phyloP scores from a whole-genome alignment of 2,888 invertebrate genomes.

The Pterobdella sp. region DNA sequence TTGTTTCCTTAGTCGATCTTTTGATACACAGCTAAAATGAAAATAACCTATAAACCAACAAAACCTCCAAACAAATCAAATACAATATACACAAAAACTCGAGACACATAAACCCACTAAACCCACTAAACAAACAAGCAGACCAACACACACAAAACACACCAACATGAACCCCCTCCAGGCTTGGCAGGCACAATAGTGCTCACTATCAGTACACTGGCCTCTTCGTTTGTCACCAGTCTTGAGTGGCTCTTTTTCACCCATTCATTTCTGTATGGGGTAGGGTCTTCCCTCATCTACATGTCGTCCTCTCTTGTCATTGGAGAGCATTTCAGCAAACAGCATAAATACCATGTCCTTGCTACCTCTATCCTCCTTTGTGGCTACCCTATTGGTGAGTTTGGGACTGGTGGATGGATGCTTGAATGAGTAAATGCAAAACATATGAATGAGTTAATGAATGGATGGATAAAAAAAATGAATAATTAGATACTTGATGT shows the following conservation, averaged over 20 bases:
- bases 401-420: not conserved
- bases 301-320: slow-evolving; percentile 42
- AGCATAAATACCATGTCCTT: slow-evolving; percentile 41
- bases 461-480: too few species aligned
- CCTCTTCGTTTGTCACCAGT: slow-evolving; percentile 39
- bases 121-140: not conserved
- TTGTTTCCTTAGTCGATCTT: too few species aligned
- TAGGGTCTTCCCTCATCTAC: slow-evolving; percentile 41
- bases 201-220: slow-evolving; percentile 38
- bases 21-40: too few species aligned
- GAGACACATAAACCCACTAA: too few species aligned
- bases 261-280: slow-evolving; percentile 40
- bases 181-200: slow-evolving; percentile 37
- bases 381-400: slow-evolving; percentile 41
- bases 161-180: not conserved
- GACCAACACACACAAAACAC: not conserved
- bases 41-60: not conserved
- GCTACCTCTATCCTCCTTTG: slow-evolving; percentile 42
- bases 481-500: too few species aligned
- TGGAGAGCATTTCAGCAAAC: slow-evolving; percentile 42
- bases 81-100: too few species aligned
- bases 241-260: slow-evolving; percentile 42
- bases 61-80: not conserved
- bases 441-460: too few species aligned
- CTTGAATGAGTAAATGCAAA: too few species aligned